Evolutionary conservation across 2,797 vertebrate species (phyloP).

Genomic region (Etheostoma perlongum): DNA sequence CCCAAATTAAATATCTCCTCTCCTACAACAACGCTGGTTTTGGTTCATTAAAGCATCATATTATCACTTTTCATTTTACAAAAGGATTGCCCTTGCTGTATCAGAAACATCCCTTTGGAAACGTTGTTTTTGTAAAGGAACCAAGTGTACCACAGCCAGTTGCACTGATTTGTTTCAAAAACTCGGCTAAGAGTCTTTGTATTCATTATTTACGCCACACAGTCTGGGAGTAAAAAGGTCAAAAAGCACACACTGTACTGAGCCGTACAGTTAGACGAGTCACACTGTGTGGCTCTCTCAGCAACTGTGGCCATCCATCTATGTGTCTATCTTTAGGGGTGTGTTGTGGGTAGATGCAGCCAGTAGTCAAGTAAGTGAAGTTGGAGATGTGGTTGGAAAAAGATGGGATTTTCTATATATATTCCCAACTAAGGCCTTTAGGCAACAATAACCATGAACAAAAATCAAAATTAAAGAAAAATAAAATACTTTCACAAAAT

Average conservation of each 20-base stretch:
- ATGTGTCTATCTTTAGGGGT: not conserved
- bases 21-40: too few species aligned
- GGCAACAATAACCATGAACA: too few species aligned
- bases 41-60: not conserved
- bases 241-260: conserved; percentile 22
- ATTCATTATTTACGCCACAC: conserved; percentile 49
- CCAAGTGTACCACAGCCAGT: not conserved
- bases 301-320: not conserved
- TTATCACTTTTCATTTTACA: not conserved
- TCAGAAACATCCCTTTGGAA: not conserved
- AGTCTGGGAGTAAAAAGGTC: conserved; percentile 33
- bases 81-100: not conserved
- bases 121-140: conserved; percentile 5
- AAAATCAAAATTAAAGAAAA: too few species aligned
- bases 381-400: too few species aligned
- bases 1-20: not conserved
- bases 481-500: too few species aligned
- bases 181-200: not conserved
- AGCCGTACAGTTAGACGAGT: conserved; percentile 13
- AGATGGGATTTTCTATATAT: too few species aligned
- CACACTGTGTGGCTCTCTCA: conserved; percentile 8
- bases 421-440: too few species aligned
- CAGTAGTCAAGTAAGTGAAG: too few species aligned
- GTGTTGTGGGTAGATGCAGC: too few species aligned
- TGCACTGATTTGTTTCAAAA: conserved; percentile 5